Conservation (phyloP, 2,888 invertebrate species). For the Morpho deidamia region DNA sequence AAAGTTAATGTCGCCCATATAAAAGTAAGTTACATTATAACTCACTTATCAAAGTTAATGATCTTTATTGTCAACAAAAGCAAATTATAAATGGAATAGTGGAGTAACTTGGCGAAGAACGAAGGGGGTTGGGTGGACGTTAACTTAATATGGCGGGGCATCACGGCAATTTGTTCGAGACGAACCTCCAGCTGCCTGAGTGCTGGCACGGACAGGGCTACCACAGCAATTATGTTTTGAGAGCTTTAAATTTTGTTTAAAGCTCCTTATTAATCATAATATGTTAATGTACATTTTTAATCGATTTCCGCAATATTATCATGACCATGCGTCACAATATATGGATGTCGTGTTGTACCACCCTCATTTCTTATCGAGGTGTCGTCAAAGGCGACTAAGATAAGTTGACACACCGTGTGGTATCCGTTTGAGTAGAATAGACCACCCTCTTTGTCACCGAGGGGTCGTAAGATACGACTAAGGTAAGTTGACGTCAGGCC, state of each 20-base stretch:
- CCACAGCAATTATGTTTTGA: constrained; percentile 24
- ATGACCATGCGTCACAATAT: too few species aligned
- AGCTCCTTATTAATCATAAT: not conserved
- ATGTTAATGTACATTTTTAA: not conserved
- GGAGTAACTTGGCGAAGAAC: constrained; percentile 32
- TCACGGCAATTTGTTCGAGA: constrained; percentile 74
- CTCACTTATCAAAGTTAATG: constrained; percentile 30
- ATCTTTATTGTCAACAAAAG: constrained; percentile 42
- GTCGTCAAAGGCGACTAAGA: too few species aligned
- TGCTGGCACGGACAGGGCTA: constrained; percentile 55
- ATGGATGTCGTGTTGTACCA: too few species aligned
- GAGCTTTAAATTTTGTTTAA: constrained; percentile 14
- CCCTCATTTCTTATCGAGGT: too few species aligned
- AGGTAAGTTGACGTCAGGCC: too few species aligned
- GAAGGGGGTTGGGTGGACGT: constrained; percentile 43
- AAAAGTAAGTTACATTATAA: constrained; percentile 28
- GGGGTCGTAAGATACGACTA: too few species aligned
- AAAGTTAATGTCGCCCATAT: too few species aligned
- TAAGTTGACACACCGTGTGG: too few species aligned
- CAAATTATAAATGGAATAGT: constrained; percentile 45
- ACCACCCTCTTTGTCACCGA: too few species aligned
- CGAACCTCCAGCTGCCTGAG: constrained; percentile 60
- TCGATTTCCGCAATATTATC: too few species aligned
- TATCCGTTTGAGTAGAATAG: too few species aligned
- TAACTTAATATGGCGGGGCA: constrained; percentile 74